Conservation (phyloP, 2,113 vertebrate genomes). For the Myrmophylax atrothorax region DNA sequence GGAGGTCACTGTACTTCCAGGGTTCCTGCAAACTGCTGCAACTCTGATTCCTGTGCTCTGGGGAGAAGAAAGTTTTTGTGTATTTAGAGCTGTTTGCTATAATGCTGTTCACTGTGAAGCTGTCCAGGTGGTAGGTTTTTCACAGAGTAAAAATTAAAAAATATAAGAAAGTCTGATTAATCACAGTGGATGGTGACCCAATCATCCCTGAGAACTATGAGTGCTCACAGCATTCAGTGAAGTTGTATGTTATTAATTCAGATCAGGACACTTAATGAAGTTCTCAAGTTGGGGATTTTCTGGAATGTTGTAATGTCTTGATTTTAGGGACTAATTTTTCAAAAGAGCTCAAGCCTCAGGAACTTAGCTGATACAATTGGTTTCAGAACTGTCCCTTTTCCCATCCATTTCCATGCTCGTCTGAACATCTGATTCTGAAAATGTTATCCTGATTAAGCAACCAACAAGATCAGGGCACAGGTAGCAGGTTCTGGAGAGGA, state of each 20-base stretch:
- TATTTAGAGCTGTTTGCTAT: neutral
- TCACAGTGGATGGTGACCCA: neutral
- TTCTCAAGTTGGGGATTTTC: neutral
- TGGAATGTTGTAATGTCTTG: neutral
- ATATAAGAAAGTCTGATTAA: neutral
- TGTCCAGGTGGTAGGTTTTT: neutral
- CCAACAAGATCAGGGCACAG: neutral
- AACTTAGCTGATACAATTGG: neutral
- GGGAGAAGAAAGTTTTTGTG: neutral
- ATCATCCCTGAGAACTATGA: fast-evolving
- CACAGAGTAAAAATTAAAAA: neutral
- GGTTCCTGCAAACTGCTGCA: neutral
- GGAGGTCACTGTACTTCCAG: neutral
- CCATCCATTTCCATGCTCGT: neutral
- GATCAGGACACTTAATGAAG: neutral
- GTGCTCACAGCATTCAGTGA: neutral
- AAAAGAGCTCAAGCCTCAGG: neutral
- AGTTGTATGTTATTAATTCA: neutral
- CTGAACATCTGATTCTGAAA: neutral
- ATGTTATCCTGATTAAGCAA: neutral
- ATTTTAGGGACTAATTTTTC: neutral
- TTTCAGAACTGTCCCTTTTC: neutral
- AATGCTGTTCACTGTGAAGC: neutral
- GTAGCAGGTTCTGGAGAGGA: neutral
- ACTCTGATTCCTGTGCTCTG: neutral